Base-by-base conservation (phyloP, 2,797 vertebrate genomes). In the Borostomias antarcticus region DNA sequence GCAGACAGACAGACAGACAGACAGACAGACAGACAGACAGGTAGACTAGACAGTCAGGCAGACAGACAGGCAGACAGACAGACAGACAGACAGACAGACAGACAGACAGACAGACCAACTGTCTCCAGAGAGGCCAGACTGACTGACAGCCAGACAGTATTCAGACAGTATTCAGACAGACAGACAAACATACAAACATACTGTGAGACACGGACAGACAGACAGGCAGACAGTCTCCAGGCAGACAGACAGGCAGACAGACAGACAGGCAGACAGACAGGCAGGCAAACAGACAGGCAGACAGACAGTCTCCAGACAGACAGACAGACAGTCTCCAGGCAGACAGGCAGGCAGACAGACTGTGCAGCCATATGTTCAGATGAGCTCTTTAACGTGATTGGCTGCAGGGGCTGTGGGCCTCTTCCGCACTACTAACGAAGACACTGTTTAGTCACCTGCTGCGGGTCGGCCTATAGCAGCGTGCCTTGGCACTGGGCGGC, bases 371-470 rank as follows among this genome's bases (percentile, higher is more conserved):
- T 17, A 30, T 51, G 56, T 23, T 26, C 57, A 70, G 72, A 64
- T 69, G 43, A 66, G 52, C 62, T 54, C 69, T 74, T 74, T 76
- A 76, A 76, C 64, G 64, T 68, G 61, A 61, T 80, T 89, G 82
- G 80, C 81, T 51, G 30, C n/a, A 62, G 28, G 28, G 78, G 75
- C 72, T 75, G 74, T 82, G 79, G 73, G 57, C 70, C 66, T 70
- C 78, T 58, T 65, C 65, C 78, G 71, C 76, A 72, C 81, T n/a
- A n/a, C n/a, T n/a, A n/a, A 74, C 75, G 74, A 86, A 73, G 79
- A 76, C 66, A 83, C 76, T 26, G 32, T 89, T 87, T 88, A 89
- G 88, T 90, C 78, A 85, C 85, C 73, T 77, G 53, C 74, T n/a
- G 67, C 66, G 68, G 66, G 57, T 74, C 66, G 60, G 75, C 51